Conservation (phyloP, 1,140 invertebrate genomes). For the Eulimnadia texana region DNA sequence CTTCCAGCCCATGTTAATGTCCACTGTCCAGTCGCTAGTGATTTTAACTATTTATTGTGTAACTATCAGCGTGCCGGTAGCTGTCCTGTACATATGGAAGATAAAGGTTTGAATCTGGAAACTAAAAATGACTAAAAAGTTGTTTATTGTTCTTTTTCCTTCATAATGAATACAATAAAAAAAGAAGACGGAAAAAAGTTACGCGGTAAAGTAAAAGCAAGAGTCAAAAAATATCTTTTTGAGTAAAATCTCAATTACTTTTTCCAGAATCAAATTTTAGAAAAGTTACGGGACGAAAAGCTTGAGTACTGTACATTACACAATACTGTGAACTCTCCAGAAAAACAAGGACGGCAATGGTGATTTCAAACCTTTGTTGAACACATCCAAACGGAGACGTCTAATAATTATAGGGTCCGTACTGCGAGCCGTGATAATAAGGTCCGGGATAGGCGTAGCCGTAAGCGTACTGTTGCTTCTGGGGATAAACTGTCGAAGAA, state of each 20-base stretch:
- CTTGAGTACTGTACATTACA: too few species aligned
- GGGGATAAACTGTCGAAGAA: constrained; percentile 65
- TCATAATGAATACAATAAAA: too few species aligned
- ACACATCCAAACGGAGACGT: neutral
- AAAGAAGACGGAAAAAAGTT: too few species aligned
- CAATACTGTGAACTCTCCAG: too few species aligned
- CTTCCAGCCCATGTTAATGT: constrained; percentile 42
- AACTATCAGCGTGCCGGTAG: neutral
- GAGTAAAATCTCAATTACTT: too few species aligned
- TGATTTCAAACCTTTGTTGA: neutral
- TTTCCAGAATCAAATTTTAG: too few species aligned
- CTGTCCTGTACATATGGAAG: neutral
- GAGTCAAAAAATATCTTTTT: neutral
- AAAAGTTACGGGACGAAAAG: neutral
- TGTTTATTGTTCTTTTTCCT: too few species aligned
- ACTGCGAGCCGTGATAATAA: constrained; percentile 71
- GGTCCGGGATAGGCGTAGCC: constrained; percentile 64
- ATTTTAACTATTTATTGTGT: constrained; percentile 38
- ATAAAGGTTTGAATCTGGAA: neutral
- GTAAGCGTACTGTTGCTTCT: constrained; percentile 81
- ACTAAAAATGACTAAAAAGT: too few species aligned
- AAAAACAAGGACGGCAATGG: too few species aligned
- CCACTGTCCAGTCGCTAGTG: constrained; percentile 31
- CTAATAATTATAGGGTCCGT: constrained; percentile 55
- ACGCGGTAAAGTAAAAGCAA: too few species aligned